phyloP scores from a whole-genome alignment of 2,888 invertebrate species.

The Nebria salina region DNA sequence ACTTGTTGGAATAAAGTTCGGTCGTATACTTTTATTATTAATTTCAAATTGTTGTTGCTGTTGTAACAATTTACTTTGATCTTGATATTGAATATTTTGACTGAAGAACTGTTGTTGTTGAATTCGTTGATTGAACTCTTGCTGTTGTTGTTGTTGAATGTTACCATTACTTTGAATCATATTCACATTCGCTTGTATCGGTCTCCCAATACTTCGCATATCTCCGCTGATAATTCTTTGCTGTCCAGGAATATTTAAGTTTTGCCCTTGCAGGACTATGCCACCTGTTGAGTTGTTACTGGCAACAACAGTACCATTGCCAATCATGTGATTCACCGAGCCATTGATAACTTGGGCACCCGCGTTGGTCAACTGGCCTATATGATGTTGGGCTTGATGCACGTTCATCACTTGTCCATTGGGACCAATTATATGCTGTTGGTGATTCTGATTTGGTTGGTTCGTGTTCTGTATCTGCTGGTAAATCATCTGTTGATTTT shows the following conservation, averaged over 20 bases:
- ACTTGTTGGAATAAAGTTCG: constrained; percentile 52
- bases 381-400: constrained; percentile 60
- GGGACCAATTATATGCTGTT: constrained; percentile 65
- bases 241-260: constrained; percentile 50
- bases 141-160: constrained; percentile 54
- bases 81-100: constrained; percentile 48
- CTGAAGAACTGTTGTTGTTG: constrained; percentile 53
- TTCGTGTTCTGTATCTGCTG: constrained; percentile 45
- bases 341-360: constrained; percentile 47
- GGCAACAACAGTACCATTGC: constrained; percentile 48
- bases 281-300: constrained; percentile 50
- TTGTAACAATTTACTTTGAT: constrained; percentile 38
- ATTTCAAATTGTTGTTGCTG: constrained; percentile 58
- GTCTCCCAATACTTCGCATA: constrained; percentile 58
- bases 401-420: constrained; percentile 71
- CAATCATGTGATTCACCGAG: constrained; percentile 49
- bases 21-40: constrained; percentile 56
- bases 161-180: constrained; percentile 52
- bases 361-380: constrained; percentile 59
- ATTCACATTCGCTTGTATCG: constrained; percentile 49
- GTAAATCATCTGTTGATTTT: constrained; percentile 50
- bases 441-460: constrained; percentile 50
- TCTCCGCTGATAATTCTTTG: constrained; percentile 56
- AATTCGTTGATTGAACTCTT: constrained; percentile 51
- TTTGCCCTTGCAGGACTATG: constrained; percentile 55